Evolutionary conservation across 2,888 invertebrate species (phyloP).

Genomic region (Diarsia dahlii): DNA sequence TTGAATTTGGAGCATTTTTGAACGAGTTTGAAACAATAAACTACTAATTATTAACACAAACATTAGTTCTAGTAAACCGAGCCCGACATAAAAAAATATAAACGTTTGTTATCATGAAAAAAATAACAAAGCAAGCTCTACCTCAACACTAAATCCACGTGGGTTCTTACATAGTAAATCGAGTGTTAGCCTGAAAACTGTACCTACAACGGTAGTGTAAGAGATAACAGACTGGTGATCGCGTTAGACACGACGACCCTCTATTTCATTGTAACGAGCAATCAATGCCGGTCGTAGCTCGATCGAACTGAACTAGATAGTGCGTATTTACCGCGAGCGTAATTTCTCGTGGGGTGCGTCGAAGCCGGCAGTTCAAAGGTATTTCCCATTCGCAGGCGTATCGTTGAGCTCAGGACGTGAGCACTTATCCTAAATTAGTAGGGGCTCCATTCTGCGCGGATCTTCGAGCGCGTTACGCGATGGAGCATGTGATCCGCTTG

Average conservation of each 20-base stretch:
- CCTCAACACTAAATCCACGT: not conserved
- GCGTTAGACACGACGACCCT: conserved; percentile 6
- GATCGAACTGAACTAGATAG: conserved; percentile 63
- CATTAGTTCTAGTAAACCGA: not conserved
- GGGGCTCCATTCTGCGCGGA: conserved; percentile 72
- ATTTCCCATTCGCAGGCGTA: conserved; percentile 76
- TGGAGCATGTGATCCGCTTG: conserved; percentile 80
- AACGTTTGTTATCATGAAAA: not conserved
- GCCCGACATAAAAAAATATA: not conserved
- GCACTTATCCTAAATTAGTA: conserved; percentile 87
- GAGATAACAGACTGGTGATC: conserved; percentile 15
- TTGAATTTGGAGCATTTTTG: not conserved
- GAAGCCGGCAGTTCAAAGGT: conserved; percentile 77
- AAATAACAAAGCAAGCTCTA: not conserved
- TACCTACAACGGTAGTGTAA: not conserved
- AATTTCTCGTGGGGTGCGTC: conserved; percentile 75
- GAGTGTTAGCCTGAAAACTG: not conserved
- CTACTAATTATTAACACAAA: not conserved
- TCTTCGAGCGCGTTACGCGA: conserved; percentile 77
- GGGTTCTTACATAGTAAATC: not conserved
- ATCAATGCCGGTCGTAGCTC: conserved; percentile 44
- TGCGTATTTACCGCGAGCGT: conserved; percentile 70
- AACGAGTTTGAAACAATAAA: not conserved
- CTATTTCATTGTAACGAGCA: conserved; percentile 34
- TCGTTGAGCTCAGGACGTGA: conserved; percentile 81